These are phyloP conservation scores for Anarsia innoxiella DNA, from an alignment of 2,888 invertebrate genomes.

Conservation along the genomic window DNA sequence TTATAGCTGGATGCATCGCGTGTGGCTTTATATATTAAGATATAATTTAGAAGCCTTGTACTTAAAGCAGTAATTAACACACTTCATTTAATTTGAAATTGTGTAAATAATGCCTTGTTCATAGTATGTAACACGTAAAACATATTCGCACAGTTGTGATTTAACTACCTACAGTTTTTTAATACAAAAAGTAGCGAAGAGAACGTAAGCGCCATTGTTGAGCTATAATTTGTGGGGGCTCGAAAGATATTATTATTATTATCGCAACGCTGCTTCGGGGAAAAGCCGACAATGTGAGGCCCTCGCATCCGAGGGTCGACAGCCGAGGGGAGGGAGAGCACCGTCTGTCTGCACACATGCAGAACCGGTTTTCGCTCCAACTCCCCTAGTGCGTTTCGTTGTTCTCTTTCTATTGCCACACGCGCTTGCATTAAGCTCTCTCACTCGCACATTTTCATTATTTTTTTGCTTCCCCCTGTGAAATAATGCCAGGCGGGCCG, in stretches of 20 bases:
- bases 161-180: too few relatives aligned
- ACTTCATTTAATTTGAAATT: too few relatives aligned
- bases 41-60: too few relatives aligned
- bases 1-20: slow-evolving; percentile 60
- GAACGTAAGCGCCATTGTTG: too few relatives aligned
- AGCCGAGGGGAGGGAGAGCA: slow-evolving; percentile 63
- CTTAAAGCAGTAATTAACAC: too few relatives aligned
- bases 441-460: slow-evolving; percentile 66
- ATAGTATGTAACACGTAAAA: too few relatives aligned
- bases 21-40: slow-evolving; percentile 55
- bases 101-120: too few relatives aligned
- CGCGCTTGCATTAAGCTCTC: slow-evolving; percentile 55
- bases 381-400: slow-evolving; percentile 61
- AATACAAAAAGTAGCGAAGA: too few relatives aligned
- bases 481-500: slow-evolving; percentile 62
- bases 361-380: slow-evolving; percentile 68
- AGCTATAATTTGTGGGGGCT: slow-evolving; percentile 17
- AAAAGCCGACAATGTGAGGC: slow-evolving; percentile 63
- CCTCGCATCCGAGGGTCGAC: slow-evolving; percentile 63
- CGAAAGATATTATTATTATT: slow-evolving; percentile 41
- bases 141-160: too few relatives aligned
- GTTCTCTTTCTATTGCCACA: slow-evolving; percentile 58
- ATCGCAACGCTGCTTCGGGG: slow-evolving; percentile 60
- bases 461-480: slow-evolving; percentile 69
- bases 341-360: slow-evolving; percentile 70